Conservation (phyloP, 2,888 invertebrate genomes). For the Hirtodrosophila alboralis region DNA sequence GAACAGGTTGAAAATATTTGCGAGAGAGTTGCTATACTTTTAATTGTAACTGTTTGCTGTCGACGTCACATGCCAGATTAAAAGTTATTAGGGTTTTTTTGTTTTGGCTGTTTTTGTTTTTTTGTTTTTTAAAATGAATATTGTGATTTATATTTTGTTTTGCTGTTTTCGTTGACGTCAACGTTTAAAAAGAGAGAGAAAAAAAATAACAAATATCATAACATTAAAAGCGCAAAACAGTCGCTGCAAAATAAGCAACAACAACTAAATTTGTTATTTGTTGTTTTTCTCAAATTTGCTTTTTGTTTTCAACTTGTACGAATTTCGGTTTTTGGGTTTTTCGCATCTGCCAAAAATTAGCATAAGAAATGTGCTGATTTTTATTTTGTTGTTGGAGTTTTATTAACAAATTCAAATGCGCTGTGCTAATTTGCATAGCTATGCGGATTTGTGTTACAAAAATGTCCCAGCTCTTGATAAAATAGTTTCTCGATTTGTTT, state of each 20-base stretch:
- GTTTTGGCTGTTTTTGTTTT: slow-evolving; percentile 8
- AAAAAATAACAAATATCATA: slow-evolving; percentile 36
- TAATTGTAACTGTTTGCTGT: slow-evolving; percentile 33
- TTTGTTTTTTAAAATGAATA: slow-evolving; percentile 18
- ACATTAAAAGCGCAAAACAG: slow-evolving; percentile 47
- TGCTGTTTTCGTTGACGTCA: slow-evolving; percentile 64
- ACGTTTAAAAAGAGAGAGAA: slow-evolving; percentile 9
- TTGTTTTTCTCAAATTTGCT: slow-evolving; percentile 32
- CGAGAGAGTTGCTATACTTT: slow-evolving; percentile 24
- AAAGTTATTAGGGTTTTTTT: slow-evolving; percentile 10
- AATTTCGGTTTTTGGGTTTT: slow-evolving; percentile 57
- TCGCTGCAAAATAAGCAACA: slow-evolving; percentile 45
- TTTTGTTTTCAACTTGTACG: slow-evolving; percentile 32
- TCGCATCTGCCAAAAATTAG: slow-evolving; percentile 70
- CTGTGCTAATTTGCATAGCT: slow-evolving; percentile 68
- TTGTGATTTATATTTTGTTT: slow-evolving; percentile 53
- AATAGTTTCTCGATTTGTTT: slow-evolving; percentile 42
- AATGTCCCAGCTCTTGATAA: slow-evolving; percentile 40
- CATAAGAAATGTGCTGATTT: slow-evolving; percentile 79
- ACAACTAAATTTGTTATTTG: slow-evolving; percentile 49
- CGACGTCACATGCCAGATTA: slow-evolving; percentile 12
- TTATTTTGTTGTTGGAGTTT: slow-evolving; percentile 22
- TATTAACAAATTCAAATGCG: slow-evolving; percentile 40
- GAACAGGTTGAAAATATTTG: slow-evolving; percentile 18
- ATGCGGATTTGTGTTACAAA: slow-evolving; percentile 74